Base-by-base conservation (phyloP, 2,113 vertebrate species). In the Oryzias celebensis region DNA sequence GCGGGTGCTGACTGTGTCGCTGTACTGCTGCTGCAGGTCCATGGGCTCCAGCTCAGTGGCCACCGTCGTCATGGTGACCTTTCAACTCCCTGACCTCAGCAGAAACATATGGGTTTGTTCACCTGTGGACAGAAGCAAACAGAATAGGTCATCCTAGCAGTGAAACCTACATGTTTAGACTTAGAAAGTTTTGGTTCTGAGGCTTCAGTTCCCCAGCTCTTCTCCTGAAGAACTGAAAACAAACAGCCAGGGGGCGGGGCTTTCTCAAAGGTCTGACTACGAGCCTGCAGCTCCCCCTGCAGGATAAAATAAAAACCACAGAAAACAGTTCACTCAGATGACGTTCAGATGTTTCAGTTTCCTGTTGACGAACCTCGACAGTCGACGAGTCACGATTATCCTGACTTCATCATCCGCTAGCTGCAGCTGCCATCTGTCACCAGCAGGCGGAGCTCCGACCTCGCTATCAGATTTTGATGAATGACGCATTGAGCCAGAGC, bases 1-100 rank as follows among this genome's bases (percentile, higher is more conserved):
- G 87, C 96, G 96, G 90, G 97, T 97, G 93, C 96, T 98, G 79
- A 98, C 87, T 7, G 84, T 94, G 7, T 97, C 96, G 70, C 81
- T 95, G 91, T 96, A 98, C 88, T 96, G 94, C 87, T 96, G 95
- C 62, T 96, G 94, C 86, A 98, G 96, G 84, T 98, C 96, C 84
- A 96, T 94, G 84, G 94, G 96, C 78, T 98, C 96, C 7, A 84
- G 94, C 78, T 98, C 96, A 65, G 94, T 94, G 3, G 95, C 93
- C 85, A 98, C 93, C 47, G 96, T 93, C 36, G 96, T 96, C 96
- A 98, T 98, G 87, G 72, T 96, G 93, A 90, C 85, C 77, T 59
- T 64, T 81, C 59, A 84, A 82, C 81, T 83, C 77, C 80, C 91
- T 31, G 1, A 71, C 47, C 66, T 78, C 84, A 92, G 83, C 78